Conservation (phyloP, 2,113 vertebrate species). For the Anser cygnoides region DNA sequence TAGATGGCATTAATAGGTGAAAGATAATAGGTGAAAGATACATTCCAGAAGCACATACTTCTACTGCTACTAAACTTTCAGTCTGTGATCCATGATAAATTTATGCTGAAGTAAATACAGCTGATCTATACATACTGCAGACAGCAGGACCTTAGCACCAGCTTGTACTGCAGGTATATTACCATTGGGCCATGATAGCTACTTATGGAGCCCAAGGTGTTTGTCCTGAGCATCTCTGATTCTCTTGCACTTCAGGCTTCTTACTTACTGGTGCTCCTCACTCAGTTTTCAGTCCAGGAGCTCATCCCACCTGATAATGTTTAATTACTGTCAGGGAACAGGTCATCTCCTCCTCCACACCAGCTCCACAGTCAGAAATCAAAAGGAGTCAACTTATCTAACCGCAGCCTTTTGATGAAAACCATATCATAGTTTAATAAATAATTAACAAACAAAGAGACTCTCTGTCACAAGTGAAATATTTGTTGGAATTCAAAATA, state of each 20-base stretch:
- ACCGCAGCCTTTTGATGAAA: background rate
- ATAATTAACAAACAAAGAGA: background rate
- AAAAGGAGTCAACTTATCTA: background rate
- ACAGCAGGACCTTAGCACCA: background rate
- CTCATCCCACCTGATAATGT: too few species aligned
- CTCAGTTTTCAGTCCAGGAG: background rate
- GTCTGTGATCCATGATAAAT: background rate
- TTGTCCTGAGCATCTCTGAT: background rate
- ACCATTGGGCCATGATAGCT: background rate
- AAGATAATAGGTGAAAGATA: background rate
- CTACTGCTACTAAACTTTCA: background rate
- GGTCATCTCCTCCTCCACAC: background rate
- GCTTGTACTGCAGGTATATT: background rate
- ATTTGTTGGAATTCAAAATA: background rate
- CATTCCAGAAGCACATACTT: background rate
- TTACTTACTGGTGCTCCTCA: background rate
- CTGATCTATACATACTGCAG: fast-evolving
- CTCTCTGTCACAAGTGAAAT: background rate
- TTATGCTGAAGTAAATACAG: background rate
- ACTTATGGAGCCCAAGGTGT: background rate
- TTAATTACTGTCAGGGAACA: fast-evolving
- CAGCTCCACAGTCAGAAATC: background rate
- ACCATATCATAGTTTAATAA: background rate
- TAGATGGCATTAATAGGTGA: background rate
- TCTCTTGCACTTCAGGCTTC: background rate